Conservation (phyloP, 2,888 invertebrate species). For the Polyommatus iphigenia region DNA sequence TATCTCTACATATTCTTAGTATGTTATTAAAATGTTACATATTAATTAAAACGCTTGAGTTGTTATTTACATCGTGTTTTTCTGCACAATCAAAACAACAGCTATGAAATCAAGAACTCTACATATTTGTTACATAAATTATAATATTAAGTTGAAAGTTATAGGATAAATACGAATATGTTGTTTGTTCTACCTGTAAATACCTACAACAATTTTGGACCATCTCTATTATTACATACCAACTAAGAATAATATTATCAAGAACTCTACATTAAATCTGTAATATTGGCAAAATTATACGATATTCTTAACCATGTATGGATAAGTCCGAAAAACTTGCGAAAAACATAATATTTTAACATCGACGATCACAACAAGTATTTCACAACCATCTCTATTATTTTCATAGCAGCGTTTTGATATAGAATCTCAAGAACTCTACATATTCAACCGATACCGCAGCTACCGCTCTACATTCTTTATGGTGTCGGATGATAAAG, state of each 20-base stretch:
- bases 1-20: neutral
- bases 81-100: constrained; percentile 1
- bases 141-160: too few relatives aligned
- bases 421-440: neutral
- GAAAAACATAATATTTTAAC: neutral
- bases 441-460: neutral
- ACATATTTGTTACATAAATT: neutral
- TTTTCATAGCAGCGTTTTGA: neutral
- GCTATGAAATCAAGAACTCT: neutral
- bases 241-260: neutral
- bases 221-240: neutral
- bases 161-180: neutral
- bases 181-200: too few relatives aligned
- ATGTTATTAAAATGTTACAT: neutral
- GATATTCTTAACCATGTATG: neutral
- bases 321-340: neutral
- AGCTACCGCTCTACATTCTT: constrained; percentile 10
- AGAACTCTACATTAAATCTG: neutral
- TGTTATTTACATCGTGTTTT: neutral
- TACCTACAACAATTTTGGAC: neutral
- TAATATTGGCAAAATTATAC: neutral
- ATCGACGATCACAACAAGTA: neutral
- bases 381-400: neutral
- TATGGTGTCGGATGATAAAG: neutral
- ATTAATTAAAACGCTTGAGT: neutral